Base-by-base conservation (phyloP, 2,113 vertebrate genomes). In the Hystrix cristata region DNA sequence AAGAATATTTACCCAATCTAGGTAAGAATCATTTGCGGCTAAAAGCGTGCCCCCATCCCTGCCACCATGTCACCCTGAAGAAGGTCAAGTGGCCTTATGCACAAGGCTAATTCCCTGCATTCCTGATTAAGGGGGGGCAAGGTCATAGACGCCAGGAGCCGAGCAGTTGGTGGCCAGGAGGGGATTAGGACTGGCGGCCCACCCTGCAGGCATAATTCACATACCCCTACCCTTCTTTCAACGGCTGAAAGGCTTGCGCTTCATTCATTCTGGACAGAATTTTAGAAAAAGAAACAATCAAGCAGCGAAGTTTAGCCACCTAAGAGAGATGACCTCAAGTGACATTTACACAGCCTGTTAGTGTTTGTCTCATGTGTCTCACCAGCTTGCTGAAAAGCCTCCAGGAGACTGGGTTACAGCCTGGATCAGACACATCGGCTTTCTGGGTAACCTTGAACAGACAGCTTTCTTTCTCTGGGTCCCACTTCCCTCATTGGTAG, bases 1-100 rank as follows among this genome's bases (percentile, higher is more conserved):
- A 92, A 92, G 97, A 95, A 95, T 98, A 96, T 97, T 97, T 97
- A 95, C 94, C 84, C 90, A 97, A 64, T 76, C 87, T 76, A 81
- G 85, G 95, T 87, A 92, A 94, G 92, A 96, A 84, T 85, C 84
- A 59, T 81, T 95, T 95, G 76, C 53, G 62, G 87, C 90, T 97
- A 88, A 98, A 97, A 96, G 92, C 57, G 55, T 46, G 5, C 38
- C 67, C 46, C 46, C 0, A 2, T 93, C 94, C 65, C 43, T 83
- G n/a, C n/a, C 53, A 65, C 80, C 57, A 5, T 27, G 64, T 95
- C 87, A 69, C 65, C 81, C 65, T 62, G 55, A 59, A 83, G 91
- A 95, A 97, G 97, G 97, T 97, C 96, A 97, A 98, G 96, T 97
- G 97, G 96, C 92, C 95, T 94, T 67, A 46, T 60, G 71, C 84